Base-by-base conservation (phyloP, 2,113 vertebrate species). In the Callocephalon fimbriatum region DNA sequence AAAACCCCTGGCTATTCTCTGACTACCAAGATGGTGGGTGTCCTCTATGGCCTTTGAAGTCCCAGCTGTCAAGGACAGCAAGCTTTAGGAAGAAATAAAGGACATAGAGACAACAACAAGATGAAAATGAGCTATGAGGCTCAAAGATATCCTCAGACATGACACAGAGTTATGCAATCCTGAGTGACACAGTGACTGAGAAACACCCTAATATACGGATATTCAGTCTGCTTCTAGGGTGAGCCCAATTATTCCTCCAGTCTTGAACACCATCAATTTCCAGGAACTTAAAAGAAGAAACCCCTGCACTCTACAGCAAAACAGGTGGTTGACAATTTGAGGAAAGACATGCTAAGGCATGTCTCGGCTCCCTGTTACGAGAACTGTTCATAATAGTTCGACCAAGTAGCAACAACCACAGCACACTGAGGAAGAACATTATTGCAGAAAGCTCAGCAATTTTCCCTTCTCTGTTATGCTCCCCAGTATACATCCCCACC, bases 401-500 rank as follows among this genome's bases (percentile, higher is more conserved):
- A 31, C 27, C 40, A 47, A 61, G 35, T 0, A 80, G 19, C 25
- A 86, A 81, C 15, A 70, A 62, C 4, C 72, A 74, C 27, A 62
- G 87, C 21, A 19, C 38, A 17, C 7, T 4, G n/a, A 66, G 32
- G n/a, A 48, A 70, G 31, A 70, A 18, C 6, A 53, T 6, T 22
- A 32, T 7, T 44, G 63, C 63, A 51, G 35, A 53, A 71, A 66
- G 31, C n/a, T 22, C 47, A 51, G 72, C 62, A 29, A 35, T 47
- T 59, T 22, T 11, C 42, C 53, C 22, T 59, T 73, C 53, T 5
- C 32, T 59, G 15, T 9, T 42, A 15, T 0, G 1, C 8, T 44
- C 8, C 35, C 50, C 37, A 23, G 16, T 3, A 38, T 0, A 11
- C 7, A 76, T 2, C 19, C 35, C 5, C 2, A 48, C 6, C 78